A percentile compares a stretch with the other conserved stretches of the same genome.
Evolutionary conservation across 2,888 invertebrate genomes (phyloP).

Genomic region (Gibbula magus): DNA sequence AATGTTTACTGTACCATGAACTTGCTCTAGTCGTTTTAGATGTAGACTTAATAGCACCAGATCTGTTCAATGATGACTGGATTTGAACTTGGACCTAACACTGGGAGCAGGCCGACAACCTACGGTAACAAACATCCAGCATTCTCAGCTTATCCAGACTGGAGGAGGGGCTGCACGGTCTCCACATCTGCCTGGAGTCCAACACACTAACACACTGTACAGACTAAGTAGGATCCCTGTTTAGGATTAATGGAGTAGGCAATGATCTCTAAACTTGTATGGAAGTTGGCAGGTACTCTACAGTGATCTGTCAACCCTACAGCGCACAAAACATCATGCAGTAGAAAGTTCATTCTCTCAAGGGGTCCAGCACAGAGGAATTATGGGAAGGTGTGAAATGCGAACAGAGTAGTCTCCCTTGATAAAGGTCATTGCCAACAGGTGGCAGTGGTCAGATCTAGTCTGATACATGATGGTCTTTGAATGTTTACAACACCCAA

Average conservation of each 20-base stretch:
- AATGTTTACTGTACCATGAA: too few species aligned
- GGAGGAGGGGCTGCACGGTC: not conserved
- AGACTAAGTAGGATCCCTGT: not conserved
- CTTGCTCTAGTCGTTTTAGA: too few species aligned
- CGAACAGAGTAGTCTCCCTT: constrained; percentile 8
- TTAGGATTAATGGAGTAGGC: not conserved
- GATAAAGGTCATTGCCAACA: not conserved
- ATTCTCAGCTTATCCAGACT: too few species aligned
- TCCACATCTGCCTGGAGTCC: not conserved
- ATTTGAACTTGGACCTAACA: too few species aligned
- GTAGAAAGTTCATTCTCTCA: not conserved
- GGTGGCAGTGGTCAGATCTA: constrained; percentile 12
- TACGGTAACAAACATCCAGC: too few species aligned
- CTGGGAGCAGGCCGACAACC: too few species aligned
- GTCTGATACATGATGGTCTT: not conserved
- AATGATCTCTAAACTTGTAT: not conserved
- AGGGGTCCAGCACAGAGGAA: not conserved
- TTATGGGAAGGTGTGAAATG: constrained; percentile 13
- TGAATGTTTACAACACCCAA: constrained; percentile 4
- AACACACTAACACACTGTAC: not conserved
- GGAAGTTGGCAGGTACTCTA: not conserved
- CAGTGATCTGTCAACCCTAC: not conserved
- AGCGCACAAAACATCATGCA: not conserved
- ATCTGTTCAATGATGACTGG: too few species aligned
- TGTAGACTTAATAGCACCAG: too few species aligned